Base-by-base conservation (phyloP, 2,797 vertebrate species). In the Benthosema pterotum region DNA sequence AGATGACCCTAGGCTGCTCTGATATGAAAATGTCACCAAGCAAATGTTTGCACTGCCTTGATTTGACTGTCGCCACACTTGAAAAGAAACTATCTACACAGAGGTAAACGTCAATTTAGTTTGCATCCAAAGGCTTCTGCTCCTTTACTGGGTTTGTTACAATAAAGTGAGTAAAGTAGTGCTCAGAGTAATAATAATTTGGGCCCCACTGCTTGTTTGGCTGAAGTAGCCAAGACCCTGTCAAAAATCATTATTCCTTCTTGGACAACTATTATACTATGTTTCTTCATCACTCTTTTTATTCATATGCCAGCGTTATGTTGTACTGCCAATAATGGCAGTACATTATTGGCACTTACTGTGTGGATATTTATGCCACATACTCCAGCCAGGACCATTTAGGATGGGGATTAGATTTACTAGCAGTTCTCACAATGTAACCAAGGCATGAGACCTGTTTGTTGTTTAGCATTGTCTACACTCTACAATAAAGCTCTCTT, bases 1-100 rank as follows among this genome's bases (percentile, higher is more conserved):
- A 0, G 0, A n/a, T 57, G 66, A 73, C 59, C 68, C 64, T n/a
- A 2, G 49, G 28, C 9, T 53, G 69, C 68, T 60, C 61, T 13
- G 71, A 65, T 59, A 57, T 14, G 61, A 7, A 72, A 67, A 42
- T 51, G 18, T 9, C 9, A 16, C n/a, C 14, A 38, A 32, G 8
- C 7, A 38, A 11, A 14, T 18, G 48, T 28, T 22, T 62, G 45
- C 0, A 3, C 55, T 53, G 61, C 72, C 69, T 71, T 62, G 22
- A 63, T 74, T 71, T 58, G 52, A 69, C 48, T 0, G 0, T 1
- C 12, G 60, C 55, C 51, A 28, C 32, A 14, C 18, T 2, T n/a
- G n/a, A n/a, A n/a, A 32, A 15, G 8, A 38, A 38, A n/a, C 7
- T 38, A 38, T 38, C 32, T 38, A 38, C 5, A 38, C 32, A 38